Base-by-base conservation (phyloP, 2,113 vertebrate genomes). In the Leptobrachium leishanense region DNA sequence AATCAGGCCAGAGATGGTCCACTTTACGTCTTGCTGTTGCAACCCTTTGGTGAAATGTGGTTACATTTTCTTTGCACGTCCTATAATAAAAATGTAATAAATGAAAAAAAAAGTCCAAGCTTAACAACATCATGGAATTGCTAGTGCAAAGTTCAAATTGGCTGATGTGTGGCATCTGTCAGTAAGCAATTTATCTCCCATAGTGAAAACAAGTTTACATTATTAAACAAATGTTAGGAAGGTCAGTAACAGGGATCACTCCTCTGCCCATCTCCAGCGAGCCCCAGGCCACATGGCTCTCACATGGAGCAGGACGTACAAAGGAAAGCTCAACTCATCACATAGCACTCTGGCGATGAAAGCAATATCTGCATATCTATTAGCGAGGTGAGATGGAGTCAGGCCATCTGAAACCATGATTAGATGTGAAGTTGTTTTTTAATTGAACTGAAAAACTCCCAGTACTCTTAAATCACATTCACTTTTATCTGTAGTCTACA, bases 381-480 rank as follows among this genome's bases (percentile, higher is more conserved):
- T 69, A 77, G 75, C 57, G 68, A 77, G 75, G n/a, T 69, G 75
- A 69, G 75, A 10, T 44, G 66, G 53, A 77, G 54, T 69, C 65
- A 69, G 75, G 55, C 46, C 53, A 54, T 77, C 65, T 77, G 75
- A 77, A 69, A 77, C 50, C 66, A 39, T 15, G 43, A 69, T 77
- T 77, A 69, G 44, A 59, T 69, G 50, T 54, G 44, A 75, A 75
- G 42, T 67, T 50, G 59, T 65, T 64, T 65, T 20, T n/a, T 9
- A 50, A 55, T 42, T 10, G 5, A 77, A 54, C 75, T 69, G 75
- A 40, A 68, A 68, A 76, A 76, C 42, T 44, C 57, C 39, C 46
- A 8, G 4, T 5, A 50, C 46, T 50, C 46, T 8, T 50, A 50
- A 50, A 50, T 5, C 46, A 50, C 46, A 50, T 31, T 0, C 46